Base-by-base conservation (phyloP, 2,888 invertebrate genomes). In the Drosophila anomalata region DNA sequence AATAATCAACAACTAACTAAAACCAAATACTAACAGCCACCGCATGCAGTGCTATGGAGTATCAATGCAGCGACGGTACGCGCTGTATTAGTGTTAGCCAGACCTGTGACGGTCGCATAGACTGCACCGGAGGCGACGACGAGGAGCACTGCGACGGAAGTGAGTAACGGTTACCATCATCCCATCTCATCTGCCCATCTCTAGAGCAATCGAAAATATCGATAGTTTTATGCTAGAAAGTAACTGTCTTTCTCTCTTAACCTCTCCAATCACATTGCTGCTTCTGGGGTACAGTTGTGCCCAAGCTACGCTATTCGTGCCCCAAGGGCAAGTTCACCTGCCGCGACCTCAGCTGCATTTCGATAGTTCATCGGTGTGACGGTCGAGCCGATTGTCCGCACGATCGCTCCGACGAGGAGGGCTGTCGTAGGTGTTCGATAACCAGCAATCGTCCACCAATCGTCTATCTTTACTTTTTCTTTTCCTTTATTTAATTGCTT, bases 261-360 rank as follows among this genome's bases (percentile, higher is more conserved):
- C 53, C n/a, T 7, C 0, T 14, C 1, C 5, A 33, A 7, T 17
- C 5, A 36, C 36, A 22, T 62, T 33, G 59, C 31, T 57, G 44
- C 53, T 57, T 36, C 63, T 24, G 17, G 29, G 62, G 56, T 47
- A 52, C 63, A 92, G 75, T 92, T 78, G 83, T 90, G 56, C 91
- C 91, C 24, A 87, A 88, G 61, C 65, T 91, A 26, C 88, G 81
- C 59, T 92, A 88, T 77, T 90, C 87, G 55, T 92, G 92, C 76
- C 89, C 93, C 22, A 91, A 93, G 29, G 94, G 94, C 44, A 93
- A 92, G 87, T 96, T 95, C 92, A 94, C 94, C 74, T 97, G 97
- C 91, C 93, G 92, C 65, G 95, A 96, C 90, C 95, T 95, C 54
- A 93, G 94, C 80, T 96, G 96, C 90, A 94, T 97, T 81, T 94